Evolutionary conservation across 2,797 vertebrate species (phyloP).

Genomic region (Crenuchus spilurus): DNA sequence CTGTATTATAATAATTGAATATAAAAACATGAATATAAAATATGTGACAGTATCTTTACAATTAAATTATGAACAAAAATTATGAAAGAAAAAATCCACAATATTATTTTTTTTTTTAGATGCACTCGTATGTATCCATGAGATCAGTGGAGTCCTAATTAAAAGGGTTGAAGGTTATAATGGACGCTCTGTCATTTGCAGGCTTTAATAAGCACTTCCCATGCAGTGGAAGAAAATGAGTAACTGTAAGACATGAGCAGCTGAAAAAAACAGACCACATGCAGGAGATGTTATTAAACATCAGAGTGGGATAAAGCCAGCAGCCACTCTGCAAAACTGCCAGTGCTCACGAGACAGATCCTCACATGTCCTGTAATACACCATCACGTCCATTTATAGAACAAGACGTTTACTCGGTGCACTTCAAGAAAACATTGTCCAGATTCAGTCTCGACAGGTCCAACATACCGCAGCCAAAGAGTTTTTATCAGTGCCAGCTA

Average conservation of each 20-base stretch:
- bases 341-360: not conserved
- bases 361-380: not conserved
- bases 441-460: not conserved
- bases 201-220: conserved; percentile 39
- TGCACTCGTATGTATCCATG: not conserved
- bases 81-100: not conserved
- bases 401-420: not conserved
- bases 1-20: too few relatives aligned
- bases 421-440: not conserved
- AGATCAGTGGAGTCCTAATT: conserved; percentile 32
- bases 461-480: conserved; percentile 6
- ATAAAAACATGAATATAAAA: too few relatives aligned
- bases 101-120: too few relatives aligned
- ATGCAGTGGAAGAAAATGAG: conserved; percentile 48
- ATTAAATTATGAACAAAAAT: too few relatives aligned
- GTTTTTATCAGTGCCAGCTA: not conserved
- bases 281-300: conserved; percentile 33
- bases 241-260: conserved; percentile 23
- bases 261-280: conserved; percentile 45
- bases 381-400: not conserved
- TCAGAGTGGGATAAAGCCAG: conserved; percentile 40
- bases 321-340: conserved; percentile 22
- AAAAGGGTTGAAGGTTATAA: conserved; percentile 20
- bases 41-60: too few relatives aligned
- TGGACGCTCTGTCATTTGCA: conserved; percentile 27